Evolutionary conservation across 1,140 invertebrate genomes (phyloP), one percentile per base, ranked within the genome.

Genomic region (Anastatus disparis): DNA sequence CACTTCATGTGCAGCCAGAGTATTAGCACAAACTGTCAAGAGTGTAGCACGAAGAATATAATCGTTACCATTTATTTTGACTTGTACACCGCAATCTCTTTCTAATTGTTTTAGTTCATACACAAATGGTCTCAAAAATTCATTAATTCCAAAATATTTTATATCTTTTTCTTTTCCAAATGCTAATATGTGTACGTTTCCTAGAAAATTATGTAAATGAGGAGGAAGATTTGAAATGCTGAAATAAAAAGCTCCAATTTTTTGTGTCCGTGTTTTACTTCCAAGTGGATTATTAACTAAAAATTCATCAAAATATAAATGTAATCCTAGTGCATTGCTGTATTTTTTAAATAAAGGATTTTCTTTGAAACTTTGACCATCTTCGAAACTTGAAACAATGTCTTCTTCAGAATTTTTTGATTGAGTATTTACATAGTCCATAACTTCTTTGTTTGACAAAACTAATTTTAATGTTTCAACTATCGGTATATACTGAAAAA

Each of bases 231-330:
- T 58, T 4, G 12, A 7, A 4, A 58, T 35, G 9, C 27, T 29
- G 9, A 58, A 35, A 24, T 58, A 58, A 35, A 58, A 35, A 15
- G 27, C 55, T n/a, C 29, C 55, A 31, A 58, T 29, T 20, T 58
- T 58, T 20, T 58, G 55, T 58, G 10, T n/a, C 6, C 8, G 26
- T 4, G 55, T 38, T 58, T 58, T 58, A 17, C 6, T 29, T 4
- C 55, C 55, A 4, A 58, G 15, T 4, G 55, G 55, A 58, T 58
- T 58, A 38, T 58, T 58, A 15, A 38, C 29, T 35, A 58, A 38
- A 58, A 58, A 58, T 17, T 58, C 55, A 38, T 58, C 55, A 58
- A 35, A 35, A 58, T 58, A 58, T 2, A 58, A 20, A 9, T 15
- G 6, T 3, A 58, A 20, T 9, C 26, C 55, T 4, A 58, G 10